Conservation (phyloP, 2,888 invertebrate species). For the Eugnorisma glareosa region DNA sequence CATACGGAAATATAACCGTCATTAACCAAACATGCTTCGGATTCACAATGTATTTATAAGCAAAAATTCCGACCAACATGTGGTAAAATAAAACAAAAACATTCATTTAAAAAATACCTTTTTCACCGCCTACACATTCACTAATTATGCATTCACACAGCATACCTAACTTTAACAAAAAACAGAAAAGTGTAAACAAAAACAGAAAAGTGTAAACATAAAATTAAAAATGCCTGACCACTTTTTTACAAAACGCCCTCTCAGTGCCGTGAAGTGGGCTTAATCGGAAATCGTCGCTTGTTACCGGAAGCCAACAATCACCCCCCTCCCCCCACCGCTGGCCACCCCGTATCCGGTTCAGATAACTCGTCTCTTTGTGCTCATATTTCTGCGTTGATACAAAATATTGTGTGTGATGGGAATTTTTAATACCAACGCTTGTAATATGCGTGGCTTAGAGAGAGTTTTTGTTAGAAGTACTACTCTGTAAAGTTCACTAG, state of each 20-base stretch:
- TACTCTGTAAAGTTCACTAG: not conserved
- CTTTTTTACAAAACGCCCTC: conserved; percentile 53
- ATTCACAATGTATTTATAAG: conserved; percentile 5
- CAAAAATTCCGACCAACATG: not conserved
- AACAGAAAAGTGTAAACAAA: conserved; percentile 6
- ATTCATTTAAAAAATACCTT: not conserved
- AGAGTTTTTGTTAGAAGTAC: not conserved
- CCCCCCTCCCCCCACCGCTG: conserved; percentile 23
- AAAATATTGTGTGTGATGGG: conserved; percentile 41
- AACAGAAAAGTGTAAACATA: conserved; percentile 16
- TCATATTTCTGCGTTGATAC: conserved; percentile 43
- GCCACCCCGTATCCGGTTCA: conserved; percentile 59
- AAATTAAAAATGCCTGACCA: conserved; percentile 35
- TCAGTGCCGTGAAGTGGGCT: conserved; percentile 58
- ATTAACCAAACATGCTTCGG: not conserved
- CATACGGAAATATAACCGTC: not conserved
- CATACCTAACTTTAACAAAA: not conserved
- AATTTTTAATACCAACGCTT: conserved; percentile 38
- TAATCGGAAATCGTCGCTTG: conserved; percentile 72
- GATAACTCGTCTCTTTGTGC: conserved; percentile 59
- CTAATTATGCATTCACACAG: conserved; percentile 34
- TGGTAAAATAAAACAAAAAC: conserved; percentile 1
- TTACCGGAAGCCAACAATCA: conserved; percentile 65
- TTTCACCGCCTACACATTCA: not conserved
- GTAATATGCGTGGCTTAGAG: not conserved